Conservation (phyloP, 2,888 invertebrate species). For the Reticulitermes lucifugus region DNA sequence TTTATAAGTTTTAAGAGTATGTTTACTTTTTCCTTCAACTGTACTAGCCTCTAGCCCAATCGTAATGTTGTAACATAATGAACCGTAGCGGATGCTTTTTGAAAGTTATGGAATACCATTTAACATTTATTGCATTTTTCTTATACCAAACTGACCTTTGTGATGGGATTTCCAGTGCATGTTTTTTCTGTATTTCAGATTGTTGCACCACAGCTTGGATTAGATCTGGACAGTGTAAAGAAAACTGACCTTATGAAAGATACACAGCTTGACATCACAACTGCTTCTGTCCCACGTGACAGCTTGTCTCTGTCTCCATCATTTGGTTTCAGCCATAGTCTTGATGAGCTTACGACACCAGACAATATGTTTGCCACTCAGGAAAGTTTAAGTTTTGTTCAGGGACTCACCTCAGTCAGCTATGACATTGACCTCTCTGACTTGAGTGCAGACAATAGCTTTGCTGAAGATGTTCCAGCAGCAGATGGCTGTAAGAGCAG, state of each 20-base stretch:
- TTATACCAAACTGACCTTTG: too few relatives aligned
- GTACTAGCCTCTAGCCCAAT: too few relatives aligned
- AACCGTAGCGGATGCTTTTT: too few relatives aligned
- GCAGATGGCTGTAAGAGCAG: background rate
- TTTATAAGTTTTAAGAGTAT: too few relatives aligned
- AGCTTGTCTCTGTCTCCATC: conserved; percentile 71
- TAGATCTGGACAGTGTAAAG: background rate
- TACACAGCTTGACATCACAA: background rate
- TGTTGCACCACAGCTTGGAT: conserved; percentile 44
- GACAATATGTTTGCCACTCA: conserved; percentile 70
- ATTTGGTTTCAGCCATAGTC: conserved; percentile 66
- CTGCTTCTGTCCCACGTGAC: conserved; percentile 61
- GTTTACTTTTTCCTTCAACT: too few relatives aligned
- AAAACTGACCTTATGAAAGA: background rate
- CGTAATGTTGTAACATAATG: too few relatives aligned
- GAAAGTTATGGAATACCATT: too few relatives aligned
- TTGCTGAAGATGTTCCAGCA: conserved; percentile 65
- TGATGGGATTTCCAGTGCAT: too few relatives aligned
- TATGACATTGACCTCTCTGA: conserved; percentile 84
- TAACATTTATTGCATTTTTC: too few relatives aligned
- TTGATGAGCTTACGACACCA: conserved; percentile 71
- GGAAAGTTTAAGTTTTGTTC: conserved; percentile 56
- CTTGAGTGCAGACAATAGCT: conserved; percentile 78
- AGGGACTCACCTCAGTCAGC: conserved; percentile 75
- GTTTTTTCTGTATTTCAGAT: conserved; percentile 37